Evolutionary conservation across 1,140 invertebrate genomes (phyloP).

Genomic region (Calephelis nemesis): DNA sequence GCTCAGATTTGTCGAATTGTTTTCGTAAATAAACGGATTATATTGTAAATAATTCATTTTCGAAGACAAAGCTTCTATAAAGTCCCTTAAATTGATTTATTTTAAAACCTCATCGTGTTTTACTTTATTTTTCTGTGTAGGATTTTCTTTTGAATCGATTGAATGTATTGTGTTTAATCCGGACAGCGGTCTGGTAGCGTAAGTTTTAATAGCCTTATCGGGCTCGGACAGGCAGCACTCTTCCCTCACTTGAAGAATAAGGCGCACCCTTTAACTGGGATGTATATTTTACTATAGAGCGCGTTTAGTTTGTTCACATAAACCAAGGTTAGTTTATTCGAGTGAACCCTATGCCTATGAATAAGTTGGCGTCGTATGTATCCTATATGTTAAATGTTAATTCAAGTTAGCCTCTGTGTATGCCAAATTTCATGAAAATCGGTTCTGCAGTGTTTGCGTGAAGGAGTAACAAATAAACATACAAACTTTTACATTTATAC

Average conservation of each 20-base stretch:
- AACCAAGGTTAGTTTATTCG: neutral
- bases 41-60: slow-evolving; percentile 23
- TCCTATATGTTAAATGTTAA: neutral
- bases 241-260: slow-evolving; percentile 37
- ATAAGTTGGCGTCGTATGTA: too few species aligned
- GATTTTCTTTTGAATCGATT: slow-evolving; percentile 49
- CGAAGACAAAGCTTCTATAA: slow-evolving; percentile 1
- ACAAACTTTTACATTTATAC: too few species aligned
- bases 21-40: slow-evolving; percentile 20
- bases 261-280: slow-evolving; percentile 30
- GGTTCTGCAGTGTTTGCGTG: too few species aligned
- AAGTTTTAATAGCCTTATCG: slow-evolving; percentile 79
- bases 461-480: too few species aligned
- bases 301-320: neutral
- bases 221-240: slow-evolving; percentile 54
- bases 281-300: neutral
- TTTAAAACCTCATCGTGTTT: slow-evolving; percentile 12
- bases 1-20: slow-evolving; percentile 12
- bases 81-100: neutral
- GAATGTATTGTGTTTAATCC: slow-evolving; percentile 55
- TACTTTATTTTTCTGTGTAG: slow-evolving; percentile 35
- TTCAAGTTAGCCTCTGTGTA: too few species aligned
- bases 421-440: too few species aligned
- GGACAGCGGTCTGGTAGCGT: slow-evolving; percentile 54
- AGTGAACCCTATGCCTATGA: neutral